phyloP scores from a whole-genome alignment of 2,888 invertebrate genomes.

The Dichetophora obliterata region DNA sequence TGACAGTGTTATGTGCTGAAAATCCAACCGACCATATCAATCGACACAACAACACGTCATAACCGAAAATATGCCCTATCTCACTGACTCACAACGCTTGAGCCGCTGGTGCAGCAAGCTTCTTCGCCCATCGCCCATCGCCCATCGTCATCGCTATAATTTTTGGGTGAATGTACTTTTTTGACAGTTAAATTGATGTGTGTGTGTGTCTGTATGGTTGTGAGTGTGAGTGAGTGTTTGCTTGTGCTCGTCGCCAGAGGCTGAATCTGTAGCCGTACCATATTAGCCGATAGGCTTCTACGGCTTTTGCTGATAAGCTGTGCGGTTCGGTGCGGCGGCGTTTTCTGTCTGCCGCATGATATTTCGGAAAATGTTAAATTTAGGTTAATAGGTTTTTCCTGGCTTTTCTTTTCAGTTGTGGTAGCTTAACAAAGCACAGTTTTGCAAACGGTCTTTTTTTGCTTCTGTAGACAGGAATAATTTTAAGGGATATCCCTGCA shows the following conservation, averaged over 20 bases:
- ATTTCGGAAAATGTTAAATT: conserved; percentile 17
- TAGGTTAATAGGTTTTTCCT: conserved; percentile 24
- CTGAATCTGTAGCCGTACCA: not conserved
- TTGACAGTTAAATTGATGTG: conserved; percentile 55
- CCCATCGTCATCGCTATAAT: conserved; percentile 38
- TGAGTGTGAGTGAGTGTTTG: not conserved
- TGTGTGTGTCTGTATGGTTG: not conserved
- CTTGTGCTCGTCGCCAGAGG: conserved; percentile 33
- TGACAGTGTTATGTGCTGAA: too few species aligned
- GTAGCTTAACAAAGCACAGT: not conserved
- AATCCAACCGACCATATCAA: conserved; percentile 11
- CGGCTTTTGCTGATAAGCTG: conserved; percentile 50
- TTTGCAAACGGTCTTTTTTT: not conserved
- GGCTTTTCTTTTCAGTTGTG: conserved; percentile 3
- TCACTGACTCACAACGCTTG: too few species aligned
- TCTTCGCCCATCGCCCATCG: not conserved
- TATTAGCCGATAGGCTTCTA: conserved; percentile 48
- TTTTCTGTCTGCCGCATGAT: not conserved
- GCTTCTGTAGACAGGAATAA: too few species aligned
- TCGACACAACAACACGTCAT: conserved; percentile 32
- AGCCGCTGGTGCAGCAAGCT: not conserved
- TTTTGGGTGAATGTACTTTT: conserved; percentile 55
- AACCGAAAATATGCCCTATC: conserved; percentile 22
- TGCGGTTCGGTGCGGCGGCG: conserved; percentile 38
- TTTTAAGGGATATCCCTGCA: too few species aligned